Evolutionary conservation across 2,113 vertebrate genomes (phyloP).

Genomic region (Alaudala cheleensis): DNA sequence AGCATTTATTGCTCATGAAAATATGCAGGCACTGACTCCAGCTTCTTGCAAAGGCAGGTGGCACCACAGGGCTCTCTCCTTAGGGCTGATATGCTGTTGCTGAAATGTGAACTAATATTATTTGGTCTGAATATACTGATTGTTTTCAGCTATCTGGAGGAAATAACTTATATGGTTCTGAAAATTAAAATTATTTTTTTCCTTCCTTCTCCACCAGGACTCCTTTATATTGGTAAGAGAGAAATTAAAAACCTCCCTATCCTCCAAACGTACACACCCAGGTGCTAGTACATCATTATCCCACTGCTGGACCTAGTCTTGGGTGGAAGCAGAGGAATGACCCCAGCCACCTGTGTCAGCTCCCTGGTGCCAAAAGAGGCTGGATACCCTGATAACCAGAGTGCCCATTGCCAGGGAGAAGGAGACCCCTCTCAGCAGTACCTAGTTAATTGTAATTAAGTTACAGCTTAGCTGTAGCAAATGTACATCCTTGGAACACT

Average conservation of each 20-base stretch:
- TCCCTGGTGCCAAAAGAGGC: not conserved
- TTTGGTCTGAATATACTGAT: not conserved
- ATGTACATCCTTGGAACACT: not conserved
- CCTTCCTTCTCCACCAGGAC: not conserved
- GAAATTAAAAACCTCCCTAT: not conserved
- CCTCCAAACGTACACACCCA: not conserved
- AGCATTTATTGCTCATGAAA: not conserved
- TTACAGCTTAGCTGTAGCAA: not conserved
- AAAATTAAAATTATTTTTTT: not conserved
- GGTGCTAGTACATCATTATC: not conserved
- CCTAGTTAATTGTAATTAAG: not conserved
- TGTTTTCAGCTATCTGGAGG: not conserved
- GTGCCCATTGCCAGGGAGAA: not conserved
- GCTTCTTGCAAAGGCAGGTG: not conserved
- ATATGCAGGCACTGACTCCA: not conserved
- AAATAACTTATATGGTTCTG: not conserved
- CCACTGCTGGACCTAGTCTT: not conserved
- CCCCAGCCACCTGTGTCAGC: not conserved
- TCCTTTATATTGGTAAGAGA: not conserved
- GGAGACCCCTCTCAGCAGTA: not conserved
- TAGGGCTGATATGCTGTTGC: fast-evolving
- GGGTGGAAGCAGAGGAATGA: not conserved
- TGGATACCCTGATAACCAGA: not conserved
- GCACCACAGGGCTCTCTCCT: not conserved
- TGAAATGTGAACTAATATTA: not conserved